Conservation (phyloP, 2,113 vertebrate species). For the Meleagris gallopavo region DNA sequence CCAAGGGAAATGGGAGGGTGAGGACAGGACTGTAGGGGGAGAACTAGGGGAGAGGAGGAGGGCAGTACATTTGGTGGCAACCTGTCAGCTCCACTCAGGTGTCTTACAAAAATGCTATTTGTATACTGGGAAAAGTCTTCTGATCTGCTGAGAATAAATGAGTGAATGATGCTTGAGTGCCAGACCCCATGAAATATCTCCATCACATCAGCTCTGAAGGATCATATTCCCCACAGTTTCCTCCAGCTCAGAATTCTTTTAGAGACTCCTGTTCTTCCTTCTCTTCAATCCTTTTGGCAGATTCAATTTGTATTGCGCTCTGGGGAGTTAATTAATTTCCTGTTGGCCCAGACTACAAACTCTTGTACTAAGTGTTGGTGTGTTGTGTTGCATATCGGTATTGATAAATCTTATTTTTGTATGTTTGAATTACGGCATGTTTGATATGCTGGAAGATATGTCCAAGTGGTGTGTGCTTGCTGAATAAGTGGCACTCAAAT, state of each 20-base stretch:
- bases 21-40: neutral
- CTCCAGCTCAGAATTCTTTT: neutral
- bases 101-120: neutral
- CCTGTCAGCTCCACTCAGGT: neutral
- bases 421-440: neutral
- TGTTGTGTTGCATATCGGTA: neutral
- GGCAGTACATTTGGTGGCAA: neutral
- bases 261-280: slow-evolving; percentile 5
- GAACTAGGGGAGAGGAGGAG: neutral
- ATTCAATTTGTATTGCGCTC: neutral
- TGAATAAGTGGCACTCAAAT: neutral
- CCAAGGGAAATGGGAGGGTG: neutral
- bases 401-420: neutral
- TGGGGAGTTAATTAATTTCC: slow-evolving; percentile 19
- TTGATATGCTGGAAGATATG: neutral
- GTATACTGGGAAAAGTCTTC: neutral
- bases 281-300: slow-evolving; percentile 22
- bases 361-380: neutral
- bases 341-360: neutral
- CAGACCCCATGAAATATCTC: neutral
- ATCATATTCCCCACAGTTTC: rapidly evolving
- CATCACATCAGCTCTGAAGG: neutral
- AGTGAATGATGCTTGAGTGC: rapidly evolving
- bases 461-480: neutral
- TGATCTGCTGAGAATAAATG: neutral